Evolutionary conservation across 2,888 invertebrate species (phyloP).

Genomic region (Ochropleura plecta): DNA sequence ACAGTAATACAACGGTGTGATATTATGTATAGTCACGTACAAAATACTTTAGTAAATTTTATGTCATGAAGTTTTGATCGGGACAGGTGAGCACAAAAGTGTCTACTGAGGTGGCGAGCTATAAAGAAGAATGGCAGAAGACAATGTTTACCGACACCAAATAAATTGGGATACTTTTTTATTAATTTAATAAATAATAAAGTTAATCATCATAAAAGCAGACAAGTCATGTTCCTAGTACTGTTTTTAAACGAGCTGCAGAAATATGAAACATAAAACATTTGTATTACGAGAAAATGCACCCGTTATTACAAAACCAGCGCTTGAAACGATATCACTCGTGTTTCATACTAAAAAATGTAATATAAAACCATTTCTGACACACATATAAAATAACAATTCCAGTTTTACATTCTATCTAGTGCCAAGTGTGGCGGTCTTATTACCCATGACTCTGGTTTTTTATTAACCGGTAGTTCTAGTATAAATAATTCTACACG

Average conservation of each 20-base stretch:
- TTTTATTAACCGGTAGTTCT: not conserved
- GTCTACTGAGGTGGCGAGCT: no score
- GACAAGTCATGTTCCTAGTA: not conserved
- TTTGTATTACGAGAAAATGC: constrained; percentile 39
- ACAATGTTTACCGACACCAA: no score
- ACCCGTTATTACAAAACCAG: constrained; percentile 40
- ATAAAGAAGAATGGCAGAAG: no score
- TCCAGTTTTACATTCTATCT: constrained; percentile 23
- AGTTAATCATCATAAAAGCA: not conserved
- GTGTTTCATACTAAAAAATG: constrained; percentile 33
- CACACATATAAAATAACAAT: constrained; percentile 22
- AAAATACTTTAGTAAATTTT: constrained; percentile 44
- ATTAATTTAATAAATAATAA: no score
- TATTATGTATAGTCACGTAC: constrained; percentile 19
- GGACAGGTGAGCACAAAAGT: constrained; percentile 16
- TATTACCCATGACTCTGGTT: not conserved
- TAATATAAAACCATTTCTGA: constrained; percentile 31
- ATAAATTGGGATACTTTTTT: no score
- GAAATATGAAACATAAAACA: constrained; percentile 29
- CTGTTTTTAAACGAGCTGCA: constrained; percentile 8
- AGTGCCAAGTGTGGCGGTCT: constrained; percentile 26
- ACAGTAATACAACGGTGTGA: constrained; percentile 49
- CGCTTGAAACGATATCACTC: constrained; percentile 33
- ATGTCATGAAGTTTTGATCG: constrained; percentile 20
- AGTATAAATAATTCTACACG: no score